Base-by-base conservation (phyloP, 2,888 invertebrate genomes). In the Hyposoter didymator region DNA sequence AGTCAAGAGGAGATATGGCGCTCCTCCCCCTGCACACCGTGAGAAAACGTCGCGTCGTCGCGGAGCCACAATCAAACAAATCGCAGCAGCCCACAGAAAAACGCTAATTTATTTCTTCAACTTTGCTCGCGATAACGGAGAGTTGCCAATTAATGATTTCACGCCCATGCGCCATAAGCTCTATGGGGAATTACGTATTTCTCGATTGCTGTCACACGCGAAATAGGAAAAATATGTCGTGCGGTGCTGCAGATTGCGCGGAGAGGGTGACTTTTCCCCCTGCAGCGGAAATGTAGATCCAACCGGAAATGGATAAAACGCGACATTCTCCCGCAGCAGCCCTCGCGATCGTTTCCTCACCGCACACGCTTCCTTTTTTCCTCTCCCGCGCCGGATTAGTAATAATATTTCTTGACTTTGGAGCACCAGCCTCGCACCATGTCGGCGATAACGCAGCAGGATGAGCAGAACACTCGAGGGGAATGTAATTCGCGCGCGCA, bases 361-460 rank as follows among this genome's bases (percentile, higher is more conserved):
- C 17, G 4, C 35, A 35, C 35, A 35, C 62, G n/a, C n/a, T 49
- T 35, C 35, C 59, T 32, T 84, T 6, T 47, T 45, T 69, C 47
- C 81, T 3, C 28, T 28, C n/a, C n/a, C n/a, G n/a, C n/a, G n/a
- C n/a, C 12, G 17, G 67, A 84, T 78, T 47, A 55, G 78, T 78
- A 84, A 82, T 82, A 70, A 82, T 78, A 78, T 82, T 82, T 55
- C 66, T 59, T 47, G 69, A n/a, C 39, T 75, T 3, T n/a, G n/a
- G n/a, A n/a, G n/a, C n/a, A n/a, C n/a, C n/a, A n/a, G n/a, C n/a
- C n/a, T n/a, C n/a, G n/a, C n/a, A n/a, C n/a, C n/a, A n/a, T n/a
- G n/a, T n/a, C n/a, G n/a, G n/a, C n/a, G n/a, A n/a, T n/a, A n/a
- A n/a, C n/a, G n/a, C n/a, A n/a, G 7, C 45, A 39, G 45, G 64